phyloP scores from a whole-genome alignment of 2,113 vertebrate genomes.

The Rousettus leschenaultii region DNA sequence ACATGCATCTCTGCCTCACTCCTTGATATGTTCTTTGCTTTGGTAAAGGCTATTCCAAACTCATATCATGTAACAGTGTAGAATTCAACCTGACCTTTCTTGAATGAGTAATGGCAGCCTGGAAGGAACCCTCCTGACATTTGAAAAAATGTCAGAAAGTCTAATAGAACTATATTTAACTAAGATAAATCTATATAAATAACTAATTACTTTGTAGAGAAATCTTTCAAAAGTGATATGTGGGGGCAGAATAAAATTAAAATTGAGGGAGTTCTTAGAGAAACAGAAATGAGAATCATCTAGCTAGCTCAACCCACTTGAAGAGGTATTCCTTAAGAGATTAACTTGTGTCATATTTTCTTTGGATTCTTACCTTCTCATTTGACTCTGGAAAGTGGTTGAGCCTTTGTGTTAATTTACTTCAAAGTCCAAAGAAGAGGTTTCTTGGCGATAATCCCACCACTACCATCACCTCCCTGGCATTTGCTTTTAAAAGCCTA shows the following conservation, averaged over 20 bases:
- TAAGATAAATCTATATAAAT: too few relatives aligned
- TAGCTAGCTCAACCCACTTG: neutral
- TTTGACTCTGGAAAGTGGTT: neutral
- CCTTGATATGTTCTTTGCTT: too few relatives aligned
- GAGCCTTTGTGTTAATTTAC: neutral
- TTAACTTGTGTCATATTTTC: neutral
- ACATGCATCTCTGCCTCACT: too few relatives aligned
- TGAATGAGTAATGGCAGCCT: too few relatives aligned
- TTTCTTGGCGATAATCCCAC: neutral
- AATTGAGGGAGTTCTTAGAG: neutral
- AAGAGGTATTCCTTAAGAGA: neutral
- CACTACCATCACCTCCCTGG: neutral
- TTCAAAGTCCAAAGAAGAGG: neutral
- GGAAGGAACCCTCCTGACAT: too few relatives aligned
- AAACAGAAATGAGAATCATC: neutral
- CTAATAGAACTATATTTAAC: too few relatives aligned
- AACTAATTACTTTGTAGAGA: too few relatives aligned
- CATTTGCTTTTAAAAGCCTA: neutral
- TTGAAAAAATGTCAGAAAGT: too few relatives aligned
- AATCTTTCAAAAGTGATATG: neutral
- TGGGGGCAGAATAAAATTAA: neutral
- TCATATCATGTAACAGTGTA: too few relatives aligned
- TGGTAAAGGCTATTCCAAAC: too few relatives aligned
- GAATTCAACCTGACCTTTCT: too few relatives aligned
- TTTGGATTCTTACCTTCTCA: neutral